These are phyloP conservation scores for Molossus alvarezi DNA, from an alignment of 2,797 vertebrate species.

Conservation along the genomic window DNA sequence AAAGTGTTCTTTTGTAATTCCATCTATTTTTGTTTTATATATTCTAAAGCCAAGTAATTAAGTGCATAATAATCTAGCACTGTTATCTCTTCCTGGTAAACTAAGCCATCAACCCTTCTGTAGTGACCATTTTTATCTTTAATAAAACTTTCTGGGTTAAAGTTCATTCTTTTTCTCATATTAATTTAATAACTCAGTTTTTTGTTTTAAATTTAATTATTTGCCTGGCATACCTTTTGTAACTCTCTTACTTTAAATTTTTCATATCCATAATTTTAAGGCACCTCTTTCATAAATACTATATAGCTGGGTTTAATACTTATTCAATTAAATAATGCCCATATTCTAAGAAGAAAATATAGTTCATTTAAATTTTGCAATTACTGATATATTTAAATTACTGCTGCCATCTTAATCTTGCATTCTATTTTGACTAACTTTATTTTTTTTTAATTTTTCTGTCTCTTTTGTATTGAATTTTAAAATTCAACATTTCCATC, in stretches of 20 bases:
- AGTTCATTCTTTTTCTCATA: neutral
- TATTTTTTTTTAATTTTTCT: conserved; percentile 8
- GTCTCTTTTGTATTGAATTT: conserved; percentile 20
- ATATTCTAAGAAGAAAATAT: conserved; percentile 43
- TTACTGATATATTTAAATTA: conserved; percentile 52
- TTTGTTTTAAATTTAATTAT: neutral
- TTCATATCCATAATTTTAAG: neutral
- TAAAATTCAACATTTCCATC: neutral
- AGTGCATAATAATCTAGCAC: neutral
- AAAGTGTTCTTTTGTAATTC: neutral
- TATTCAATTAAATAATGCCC: conserved; percentile 27
- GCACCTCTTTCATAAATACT: conserved; percentile 58
- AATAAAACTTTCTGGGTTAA: conserved; percentile 47
- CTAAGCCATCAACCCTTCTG: neutral
- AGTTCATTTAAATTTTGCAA: conserved; percentile 16
- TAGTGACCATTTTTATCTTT: neutral
- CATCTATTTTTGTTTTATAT: conserved; percentile 18
- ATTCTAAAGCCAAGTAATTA: neutral
- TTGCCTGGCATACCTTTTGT: neutral
- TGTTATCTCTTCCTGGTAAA: conserved; percentile 28
- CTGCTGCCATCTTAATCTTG: neutral
- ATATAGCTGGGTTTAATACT: conserved; percentile 23
- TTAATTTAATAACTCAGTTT: conserved; percentile 21
- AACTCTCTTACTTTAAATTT: neutral
- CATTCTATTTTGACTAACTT: neutral